Evolutionary conservation across 53 echinoderm and acorn worm species (phyloP).

Genomic region (Hippasteria phrygiana): DNA sequence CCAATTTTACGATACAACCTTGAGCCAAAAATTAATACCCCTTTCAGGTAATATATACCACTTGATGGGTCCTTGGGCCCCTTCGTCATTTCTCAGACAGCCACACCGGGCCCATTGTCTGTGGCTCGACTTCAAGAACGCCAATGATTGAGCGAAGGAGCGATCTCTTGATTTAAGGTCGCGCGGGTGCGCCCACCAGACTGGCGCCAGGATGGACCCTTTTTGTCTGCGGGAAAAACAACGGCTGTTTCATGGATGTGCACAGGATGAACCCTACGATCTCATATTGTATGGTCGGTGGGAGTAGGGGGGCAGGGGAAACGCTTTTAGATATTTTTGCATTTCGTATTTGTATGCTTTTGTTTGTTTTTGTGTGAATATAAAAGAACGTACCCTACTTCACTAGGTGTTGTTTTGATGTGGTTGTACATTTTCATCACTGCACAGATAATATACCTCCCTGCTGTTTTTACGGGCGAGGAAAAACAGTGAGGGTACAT

Average conservation of each 20-base stretch:
- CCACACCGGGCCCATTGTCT: not conserved
- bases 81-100: not conserved
- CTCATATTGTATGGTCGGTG: too few relatives aligned
- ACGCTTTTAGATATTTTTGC: not conserved
- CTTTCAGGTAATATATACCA: conserved; percentile 32
- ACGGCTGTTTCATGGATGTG: conserved; percentile 36
- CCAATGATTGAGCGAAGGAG: conserved; percentile 23
- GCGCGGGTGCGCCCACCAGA: conserved; percentile 54
- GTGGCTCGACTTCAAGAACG: not conserved
- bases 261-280: not conserved
- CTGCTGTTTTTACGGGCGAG: too few relatives aligned
- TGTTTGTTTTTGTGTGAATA: not conserved
- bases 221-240: conserved; percentile 34
- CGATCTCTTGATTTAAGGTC: conserved; percentile 31
- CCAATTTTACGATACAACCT: too few relatives aligned
- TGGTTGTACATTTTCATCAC: too few relatives aligned
- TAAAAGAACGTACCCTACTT: too few relatives aligned
- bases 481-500: too few relatives aligned
- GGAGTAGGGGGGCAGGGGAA: too few relatives aligned
- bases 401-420: too few relatives aligned
- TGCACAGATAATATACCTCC: too few relatives aligned
- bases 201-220: conserved; percentile 51
- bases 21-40: conserved; percentile 5
- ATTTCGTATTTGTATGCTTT: not conserved
- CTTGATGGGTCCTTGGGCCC: conserved; percentile 41